Conservation (phyloP, 2,797 vertebrate genomes). For the Epinephelus malabaricus region DNA sequence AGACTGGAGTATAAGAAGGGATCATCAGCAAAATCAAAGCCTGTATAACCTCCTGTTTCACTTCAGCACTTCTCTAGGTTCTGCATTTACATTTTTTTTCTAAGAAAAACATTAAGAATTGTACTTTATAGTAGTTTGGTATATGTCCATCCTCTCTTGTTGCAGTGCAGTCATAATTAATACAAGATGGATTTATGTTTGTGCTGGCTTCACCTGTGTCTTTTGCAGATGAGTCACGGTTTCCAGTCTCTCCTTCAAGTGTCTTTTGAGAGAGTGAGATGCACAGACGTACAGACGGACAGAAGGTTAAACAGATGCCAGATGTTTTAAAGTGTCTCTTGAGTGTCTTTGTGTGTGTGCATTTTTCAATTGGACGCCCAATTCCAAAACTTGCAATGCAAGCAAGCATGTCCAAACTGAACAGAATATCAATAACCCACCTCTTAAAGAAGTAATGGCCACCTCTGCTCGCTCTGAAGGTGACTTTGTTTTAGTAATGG, state of each 20-base stretch:
- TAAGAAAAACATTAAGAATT: background rate
- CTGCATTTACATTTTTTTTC: background rate
- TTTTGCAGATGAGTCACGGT: constrained; percentile 15
- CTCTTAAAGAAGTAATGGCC: constrained; percentile 78
- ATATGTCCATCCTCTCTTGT: background rate
- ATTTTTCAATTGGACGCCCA: constrained; percentile 72
- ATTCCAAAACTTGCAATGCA: constrained; percentile 80
- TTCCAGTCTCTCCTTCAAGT: constrained; percentile 20
- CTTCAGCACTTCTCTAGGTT: background rate
- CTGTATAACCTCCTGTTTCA: constrained; percentile 7
- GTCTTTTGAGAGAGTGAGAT: constrained; percentile 14
- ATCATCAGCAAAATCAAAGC: constrained; percentile 15
- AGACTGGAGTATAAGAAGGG: background rate
- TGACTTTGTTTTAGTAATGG: constrained; percentile 85
- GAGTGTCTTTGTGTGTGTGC: constrained; percentile 38
- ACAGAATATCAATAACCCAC: constrained; percentile 82
- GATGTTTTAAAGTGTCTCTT: constrained; percentile 47
- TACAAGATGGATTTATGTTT: background rate
- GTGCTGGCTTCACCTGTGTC: background rate
- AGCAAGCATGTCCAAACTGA: constrained; percentile 77
- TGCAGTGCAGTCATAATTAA: background rate
- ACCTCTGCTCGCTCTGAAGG: constrained; percentile 78
- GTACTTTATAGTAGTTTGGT: background rate
- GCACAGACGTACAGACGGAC: constrained; percentile 3
- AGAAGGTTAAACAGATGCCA: constrained; percentile 35